phyloP scores from a whole-genome alignment of 2,797 vertebrate species.

The Chrosomus eos region DNA sequence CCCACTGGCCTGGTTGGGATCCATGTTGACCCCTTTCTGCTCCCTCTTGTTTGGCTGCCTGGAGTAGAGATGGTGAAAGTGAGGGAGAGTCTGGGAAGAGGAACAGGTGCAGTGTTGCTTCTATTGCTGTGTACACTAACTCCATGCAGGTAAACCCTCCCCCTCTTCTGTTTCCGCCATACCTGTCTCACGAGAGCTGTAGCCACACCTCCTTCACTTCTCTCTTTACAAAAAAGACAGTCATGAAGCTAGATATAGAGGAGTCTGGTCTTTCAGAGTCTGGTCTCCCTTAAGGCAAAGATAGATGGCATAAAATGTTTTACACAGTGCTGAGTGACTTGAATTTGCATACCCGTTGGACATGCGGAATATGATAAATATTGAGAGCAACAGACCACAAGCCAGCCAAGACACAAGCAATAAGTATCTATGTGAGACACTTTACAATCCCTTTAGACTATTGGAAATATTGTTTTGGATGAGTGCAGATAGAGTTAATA shows the following conservation, averaged over 20 bases:
- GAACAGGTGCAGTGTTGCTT: constrained; percentile 74
- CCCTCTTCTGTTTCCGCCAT: constrained; percentile 72
- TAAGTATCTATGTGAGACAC: background rate
- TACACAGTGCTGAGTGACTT: background rate
- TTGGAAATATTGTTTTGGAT: constrained; percentile 3
- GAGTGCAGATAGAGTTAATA: constrained; percentile 44
- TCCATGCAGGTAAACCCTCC: constrained; percentile 79
- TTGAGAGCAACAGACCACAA: background rate
- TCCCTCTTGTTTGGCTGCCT: constrained; percentile 52
- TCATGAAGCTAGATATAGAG: background rate
- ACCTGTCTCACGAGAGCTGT: constrained; percentile 76
- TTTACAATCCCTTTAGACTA: background rate
- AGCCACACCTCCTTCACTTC: constrained; percentile 72
- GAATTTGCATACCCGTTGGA: constrained; percentile 20
- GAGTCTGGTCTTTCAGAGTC: background rate
- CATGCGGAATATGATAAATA: background rate
- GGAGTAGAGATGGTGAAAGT: constrained; percentile 55
- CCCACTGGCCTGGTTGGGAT: constrained; percentile 74
- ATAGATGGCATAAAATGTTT: background rate
- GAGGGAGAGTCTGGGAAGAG: constrained; percentile 69
- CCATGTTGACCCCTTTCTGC: constrained; percentile 71
- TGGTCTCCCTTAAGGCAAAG: background rate
- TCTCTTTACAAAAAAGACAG: constrained; percentile 60
- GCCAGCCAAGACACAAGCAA: background rate
- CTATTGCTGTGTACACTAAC: constrained; percentile 73